Base-by-base conservation (phyloP, 2,888 invertebrate genomes). In the Melipona bicolor region DNA sequence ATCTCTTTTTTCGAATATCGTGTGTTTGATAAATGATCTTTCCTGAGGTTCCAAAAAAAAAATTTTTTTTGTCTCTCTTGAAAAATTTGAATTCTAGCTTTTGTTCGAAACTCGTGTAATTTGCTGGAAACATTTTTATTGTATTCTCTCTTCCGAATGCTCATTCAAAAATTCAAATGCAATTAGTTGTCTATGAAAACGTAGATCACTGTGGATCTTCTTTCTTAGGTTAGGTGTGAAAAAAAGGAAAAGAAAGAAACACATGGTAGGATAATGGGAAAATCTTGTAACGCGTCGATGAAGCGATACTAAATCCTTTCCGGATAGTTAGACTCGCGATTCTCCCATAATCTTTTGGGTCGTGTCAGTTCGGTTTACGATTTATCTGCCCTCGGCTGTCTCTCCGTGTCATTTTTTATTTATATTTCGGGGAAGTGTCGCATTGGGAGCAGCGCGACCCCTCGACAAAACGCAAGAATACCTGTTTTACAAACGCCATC, bases 401-500 rank as follows among this genome's bases (percentile, higher is more conserved):
- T 77, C 21, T 70, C 67, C 65, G 67, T 79, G 59, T 80, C 87
- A 87, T 88, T 89, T 87, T 90, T 87, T 91, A 87, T 87, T 84
- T 85, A 83, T 85, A 79, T 85, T 74, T 67, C 77, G 32, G 77
- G 61, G 78, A 71, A 76, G 78, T 74, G 77, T 76, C 84, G 78
- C 81, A 84, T 36, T 81, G 86, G 86, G 86, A 78, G 62, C 79
- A 24, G 54, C 77, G 49, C 72, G 56, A 79, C 90, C 88, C 90
- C 82, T 84, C 87, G 87, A 72, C 88, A 83, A 90, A 61, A 86
- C 62, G 88, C 85, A 84, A 81, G 87, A 86, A 85, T 79, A 80
- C 84, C 85, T 88, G 89, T 91, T 91, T 91, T 91, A 88, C 89
- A 89, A 91, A 88, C 85, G 87, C 83, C 78, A 54, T 76, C 19